Evolutionary conservation across 2,113 vertebrate genomes (phyloP).

Genomic region (Mastomys natalensis): DNA sequence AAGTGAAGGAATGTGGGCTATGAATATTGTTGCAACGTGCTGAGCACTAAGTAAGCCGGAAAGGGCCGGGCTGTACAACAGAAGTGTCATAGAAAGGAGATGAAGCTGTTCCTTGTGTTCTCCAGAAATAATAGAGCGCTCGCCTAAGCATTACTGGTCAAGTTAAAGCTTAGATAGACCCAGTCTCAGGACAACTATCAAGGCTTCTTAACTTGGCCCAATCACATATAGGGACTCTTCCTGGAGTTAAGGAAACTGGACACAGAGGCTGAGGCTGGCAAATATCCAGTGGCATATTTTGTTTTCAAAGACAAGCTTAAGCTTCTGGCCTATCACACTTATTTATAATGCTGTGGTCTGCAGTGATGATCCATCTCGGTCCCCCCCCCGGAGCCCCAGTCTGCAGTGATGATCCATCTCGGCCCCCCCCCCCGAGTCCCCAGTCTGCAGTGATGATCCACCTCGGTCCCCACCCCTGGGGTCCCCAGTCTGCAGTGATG

Average conservation of each 20-base stretch:
- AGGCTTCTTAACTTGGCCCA: background rate
- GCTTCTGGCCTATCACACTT: constrained; percentile 79
- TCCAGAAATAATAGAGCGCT: background rate
- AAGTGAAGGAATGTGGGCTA: background rate
- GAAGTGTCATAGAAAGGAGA: background rate
- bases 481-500: constrained; percentile 73
- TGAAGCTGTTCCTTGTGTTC: background rate
- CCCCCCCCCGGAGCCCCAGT: constrained; percentile 63
- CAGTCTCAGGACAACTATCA: constrained; percentile 9
- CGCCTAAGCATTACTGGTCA: background rate
- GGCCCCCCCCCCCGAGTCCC: constrained; percentile 58
- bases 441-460: constrained; percentile 73
- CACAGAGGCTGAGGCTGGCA: constrained; percentile 70
- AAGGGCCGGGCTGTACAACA: accelerated
- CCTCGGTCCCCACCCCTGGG: constrained; percentile 52
- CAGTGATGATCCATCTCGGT: constrained; percentile 61
- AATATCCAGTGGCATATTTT: constrained; percentile 63
- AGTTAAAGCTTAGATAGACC: background rate
- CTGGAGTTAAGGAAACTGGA: background rate
- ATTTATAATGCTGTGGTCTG: constrained; percentile 75
- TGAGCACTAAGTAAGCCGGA: background rate
- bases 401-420: constrained; percentile 67
- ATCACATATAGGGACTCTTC: background rate
- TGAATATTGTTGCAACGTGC: background rate
- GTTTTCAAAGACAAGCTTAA: constrained; percentile 74